Percentiles rank a stretch among this genome's conserved stretches.
phyloP scores from a whole-genome alignment of 2,888 invertebrate species.

The Ochropleura plecta region DNA sequence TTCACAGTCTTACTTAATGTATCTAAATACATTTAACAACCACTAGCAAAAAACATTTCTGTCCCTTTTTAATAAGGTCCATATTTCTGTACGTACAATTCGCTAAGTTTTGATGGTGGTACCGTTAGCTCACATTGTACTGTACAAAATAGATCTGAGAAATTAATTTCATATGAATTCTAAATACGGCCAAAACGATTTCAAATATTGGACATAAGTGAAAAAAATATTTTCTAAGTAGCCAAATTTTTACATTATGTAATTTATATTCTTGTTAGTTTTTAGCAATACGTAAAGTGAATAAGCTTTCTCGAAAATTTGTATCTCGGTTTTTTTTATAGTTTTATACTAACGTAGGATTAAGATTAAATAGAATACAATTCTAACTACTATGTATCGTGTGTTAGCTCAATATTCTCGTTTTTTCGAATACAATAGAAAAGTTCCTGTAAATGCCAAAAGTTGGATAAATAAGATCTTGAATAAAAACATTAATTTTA shows the following conservation, averaged over 20 bases:
- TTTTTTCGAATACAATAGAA: neutral
- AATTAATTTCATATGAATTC: conserved; percentile 12
- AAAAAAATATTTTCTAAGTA: conserved; percentile 30
- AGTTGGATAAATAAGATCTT: conserved; percentile 1
- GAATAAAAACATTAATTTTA: neutral
- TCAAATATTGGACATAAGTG: conserved; percentile 18
- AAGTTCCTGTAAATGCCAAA: conserved; percentile 40
- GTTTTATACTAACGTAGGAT: conserved; percentile 5
- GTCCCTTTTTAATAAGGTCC: neutral
- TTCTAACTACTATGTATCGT: neutral
- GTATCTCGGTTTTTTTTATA: conserved; percentile 46
- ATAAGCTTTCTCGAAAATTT: conserved; percentile 42
- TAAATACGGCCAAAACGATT: conserved; percentile 12
- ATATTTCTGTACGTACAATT: neutral
- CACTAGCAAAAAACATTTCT: neutral
- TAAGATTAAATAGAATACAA: conserved; percentile 18
- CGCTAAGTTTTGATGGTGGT: neutral
- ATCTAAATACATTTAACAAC: neutral
- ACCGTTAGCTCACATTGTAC: neutral
- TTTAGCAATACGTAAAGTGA: conserved; percentile 6
- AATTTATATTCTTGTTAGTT: conserved; percentile 21
- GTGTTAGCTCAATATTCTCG: conserved; percentile 19
- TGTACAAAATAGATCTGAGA: neutral
- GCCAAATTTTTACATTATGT: conserved; percentile 37
- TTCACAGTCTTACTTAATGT: neutral